A percentile compares a stretch with the other conserved stretches of the same genome.
Conservation (phyloP, 2,113 vertebrate species). For the Barnardius zonarius region DNA sequence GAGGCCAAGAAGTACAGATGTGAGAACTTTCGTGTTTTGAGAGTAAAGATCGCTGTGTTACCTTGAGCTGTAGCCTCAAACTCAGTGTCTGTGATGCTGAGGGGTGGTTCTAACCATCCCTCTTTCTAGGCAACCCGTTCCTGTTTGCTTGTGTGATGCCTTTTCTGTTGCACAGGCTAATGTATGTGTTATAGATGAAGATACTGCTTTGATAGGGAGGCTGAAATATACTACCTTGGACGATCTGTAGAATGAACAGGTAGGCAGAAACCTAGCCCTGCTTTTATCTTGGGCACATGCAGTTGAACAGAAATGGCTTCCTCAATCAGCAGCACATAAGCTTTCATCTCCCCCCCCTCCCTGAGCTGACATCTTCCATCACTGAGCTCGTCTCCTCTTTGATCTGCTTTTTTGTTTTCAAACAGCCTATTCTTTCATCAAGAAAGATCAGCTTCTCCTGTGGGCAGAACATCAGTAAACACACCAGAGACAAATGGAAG, state of each 20-base stretch:
- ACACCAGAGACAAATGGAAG: slow-evolving; percentile 14
- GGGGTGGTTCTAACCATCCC: background rate
- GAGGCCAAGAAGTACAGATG: background rate
- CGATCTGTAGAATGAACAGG: background rate
- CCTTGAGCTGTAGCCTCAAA: background rate
- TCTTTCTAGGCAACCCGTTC: background rate
- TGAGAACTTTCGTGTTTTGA: background rate
- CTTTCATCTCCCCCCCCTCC: background rate
- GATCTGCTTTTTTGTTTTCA: slow-evolving; percentile 35
- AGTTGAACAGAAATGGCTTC: background rate
- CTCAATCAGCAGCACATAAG: background rate
- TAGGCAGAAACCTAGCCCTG: background rate
- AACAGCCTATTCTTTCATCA: slow-evolving; percentile 26
- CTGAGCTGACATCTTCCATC: background rate
- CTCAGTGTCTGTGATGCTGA: background rate
- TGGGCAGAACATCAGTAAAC: slow-evolving; percentile 6
- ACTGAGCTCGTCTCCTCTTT: background rate
- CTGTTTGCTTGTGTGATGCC: background rate
- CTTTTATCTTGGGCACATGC: background rate
- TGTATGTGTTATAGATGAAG: background rate
- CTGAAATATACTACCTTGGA: background rate
- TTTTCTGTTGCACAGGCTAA: background rate
- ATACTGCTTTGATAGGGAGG: background rate
- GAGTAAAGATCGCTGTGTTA: background rate
- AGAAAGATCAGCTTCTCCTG: slow-evolving; percentile 17